Conservation (phyloP, 2,113 vertebrate genomes). For the Nansenia antarctica region DNA sequence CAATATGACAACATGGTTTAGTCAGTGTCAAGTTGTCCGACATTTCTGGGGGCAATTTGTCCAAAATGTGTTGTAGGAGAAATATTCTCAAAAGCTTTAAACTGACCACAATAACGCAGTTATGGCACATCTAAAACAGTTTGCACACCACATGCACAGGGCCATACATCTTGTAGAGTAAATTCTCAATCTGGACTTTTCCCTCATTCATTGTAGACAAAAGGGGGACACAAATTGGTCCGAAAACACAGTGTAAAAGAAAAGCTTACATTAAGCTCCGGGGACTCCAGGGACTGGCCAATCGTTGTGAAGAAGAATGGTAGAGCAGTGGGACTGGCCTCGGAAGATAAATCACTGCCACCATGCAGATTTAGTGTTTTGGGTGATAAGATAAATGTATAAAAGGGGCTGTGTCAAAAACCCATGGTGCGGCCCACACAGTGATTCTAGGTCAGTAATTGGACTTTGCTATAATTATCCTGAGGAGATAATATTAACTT, state of each 20-base stretch:
- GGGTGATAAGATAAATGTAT: constrained; percentile 94
- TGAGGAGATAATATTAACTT: constrained; percentile 98
- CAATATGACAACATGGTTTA: constrained; percentile 46
- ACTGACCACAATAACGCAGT: constrained; percentile 54
- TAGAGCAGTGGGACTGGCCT: constrained; percentile 67
- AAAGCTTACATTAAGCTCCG: constrained; percentile 83
- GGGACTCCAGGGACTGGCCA: constrained; percentile 85
- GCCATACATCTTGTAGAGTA: constrained; percentile 72
- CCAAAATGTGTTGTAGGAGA: constrained; percentile 28
- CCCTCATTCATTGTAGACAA: constrained; percentile 75
- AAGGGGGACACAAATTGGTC: constrained; percentile 81
- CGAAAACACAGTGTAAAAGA: constrained; percentile 81
- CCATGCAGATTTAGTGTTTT: constrained; percentile 89
- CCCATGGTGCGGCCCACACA: constrained; percentile 80
- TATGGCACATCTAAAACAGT: constrained; percentile 59
- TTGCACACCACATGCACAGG: constrained; percentile 55
- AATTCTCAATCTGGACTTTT: constrained; percentile 70
- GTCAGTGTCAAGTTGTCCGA: constrained; percentile 49
- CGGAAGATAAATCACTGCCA: constrained; percentile 89
- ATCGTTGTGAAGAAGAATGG: constrained; percentile 86
- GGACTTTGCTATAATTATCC: constrained; percentile 98
- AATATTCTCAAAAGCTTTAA: constrained; percentile 54
- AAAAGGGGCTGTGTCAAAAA: constrained; percentile 85
- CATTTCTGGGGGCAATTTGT: constrained; percentile 7
- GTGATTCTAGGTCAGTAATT: constrained; percentile 94